A percentile compares a stretch with the other conserved stretches of the same genome.
phyloP scores from a whole-genome alignment of 35 echinoderm and acorn worm genomes.

The Lytechinus variegatus region DNA sequence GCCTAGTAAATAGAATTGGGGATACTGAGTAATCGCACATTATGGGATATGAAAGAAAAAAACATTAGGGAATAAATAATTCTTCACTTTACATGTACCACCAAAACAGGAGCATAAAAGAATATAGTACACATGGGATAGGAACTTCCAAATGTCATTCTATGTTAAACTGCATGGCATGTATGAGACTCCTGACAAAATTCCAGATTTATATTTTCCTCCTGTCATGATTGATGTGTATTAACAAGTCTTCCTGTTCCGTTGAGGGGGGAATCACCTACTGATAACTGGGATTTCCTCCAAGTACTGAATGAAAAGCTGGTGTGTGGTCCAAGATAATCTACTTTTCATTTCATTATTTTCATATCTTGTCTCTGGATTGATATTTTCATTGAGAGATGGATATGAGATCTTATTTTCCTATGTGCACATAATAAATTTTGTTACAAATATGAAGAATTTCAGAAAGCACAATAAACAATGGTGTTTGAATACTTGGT shows the following conservation, averaged over 20 bases:
- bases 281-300: slow-evolving; percentile 17
- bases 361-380: background rate
- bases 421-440: too few species aligned
- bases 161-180: background rate
- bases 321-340: background rate
- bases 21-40: too few species aligned
- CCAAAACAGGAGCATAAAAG: too few species aligned
- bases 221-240: background rate
- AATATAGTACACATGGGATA: background rate
- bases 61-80: background rate
- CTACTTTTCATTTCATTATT: background rate
- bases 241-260: background rate
- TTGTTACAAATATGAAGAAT: too few species aligned
- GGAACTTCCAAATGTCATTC: background rate
- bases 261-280: background rate
- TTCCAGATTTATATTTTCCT: background rate
- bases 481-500: too few species aligned
- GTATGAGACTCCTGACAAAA: background rate
- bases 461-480: too few species aligned
- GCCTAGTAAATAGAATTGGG: background rate
- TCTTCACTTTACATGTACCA: background rate
- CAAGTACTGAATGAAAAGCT: background rate
- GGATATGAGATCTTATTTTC: background rate
- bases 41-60: background rate
- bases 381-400: background rate